Base-by-base conservation (phyloP, 2,888 invertebrate genomes). In the Dasypolia templi region DNA sequence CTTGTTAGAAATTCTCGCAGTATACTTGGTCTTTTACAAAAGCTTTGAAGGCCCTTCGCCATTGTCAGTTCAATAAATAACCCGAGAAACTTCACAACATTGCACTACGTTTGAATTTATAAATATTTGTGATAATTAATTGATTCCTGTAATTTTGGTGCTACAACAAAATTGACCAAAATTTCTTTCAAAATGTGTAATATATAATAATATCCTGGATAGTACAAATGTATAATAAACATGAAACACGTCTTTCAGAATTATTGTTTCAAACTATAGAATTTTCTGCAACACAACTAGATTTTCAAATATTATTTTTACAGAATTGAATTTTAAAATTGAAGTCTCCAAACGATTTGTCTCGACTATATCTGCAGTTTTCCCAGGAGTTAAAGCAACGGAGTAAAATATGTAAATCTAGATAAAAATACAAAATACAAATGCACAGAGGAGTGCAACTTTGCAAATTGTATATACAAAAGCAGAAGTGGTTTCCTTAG, bases 331-430 rank as follows among this genome's bases (percentile, higher is more conserved):
- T 74, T 68, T 44, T 4, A 39, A 69, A 80, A 84, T 71, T 29
- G 65, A 56, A 65, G 66, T 72, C 19, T 59, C 3, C 17, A 29
- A 84, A 64, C 39, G 29, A 53, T 59, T 74, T 72, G 42, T 73
- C 59, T 67, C 55, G 39, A 59, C 49, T 51, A 46, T 66, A 46
- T 56, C 26, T 66, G 56, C 53, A 69, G 65, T 70, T 84, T 71
- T 62, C 69, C 58, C 53, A 12, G 35, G 61, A 84, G 70, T 81
- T 68, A 68, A 75, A 75, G 58, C 67, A 56, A 65, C 65, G 29
- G 42, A 71, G 35, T 63, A 68, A 68, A 75, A 82, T 82, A 84
- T 84, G 81, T 75, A 82, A 75, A 81, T 84, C 35, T 17, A 53
- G 46, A 81, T 69, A 81, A 62, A 71, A 81, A 75, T 71, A 70